These are phyloP conservation scores for Apis cerana DNA, from an alignment of 1,140 invertebrate species.

Conservation along the genomic window DNA sequence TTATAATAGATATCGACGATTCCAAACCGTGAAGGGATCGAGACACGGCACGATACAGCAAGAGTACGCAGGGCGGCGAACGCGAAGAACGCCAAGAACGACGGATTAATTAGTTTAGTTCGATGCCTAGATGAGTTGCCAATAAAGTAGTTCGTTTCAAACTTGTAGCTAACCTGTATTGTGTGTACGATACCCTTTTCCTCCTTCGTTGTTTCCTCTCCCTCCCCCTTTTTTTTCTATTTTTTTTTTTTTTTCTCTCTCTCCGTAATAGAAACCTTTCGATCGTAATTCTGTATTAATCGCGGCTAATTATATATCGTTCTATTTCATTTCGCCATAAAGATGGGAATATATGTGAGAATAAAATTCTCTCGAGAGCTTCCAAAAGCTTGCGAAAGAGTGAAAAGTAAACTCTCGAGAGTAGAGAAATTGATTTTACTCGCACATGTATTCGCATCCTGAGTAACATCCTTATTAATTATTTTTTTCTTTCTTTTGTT, in stretches of 20 bases:
- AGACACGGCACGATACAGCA: slow-evolving; percentile 14
- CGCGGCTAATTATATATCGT: background rate
- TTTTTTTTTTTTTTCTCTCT: background rate
- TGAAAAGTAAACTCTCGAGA: background rate
- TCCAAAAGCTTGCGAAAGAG: background rate
- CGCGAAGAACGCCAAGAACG: slow-evolving; percentile 53
- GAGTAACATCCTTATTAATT: background rate
- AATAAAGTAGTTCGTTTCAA: slow-evolving; percentile 81
- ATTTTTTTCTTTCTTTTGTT: slow-evolving; percentile 48
- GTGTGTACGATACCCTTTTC: slow-evolving; percentile 71
- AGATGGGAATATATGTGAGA: too few relatives aligned
- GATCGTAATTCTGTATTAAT: background rate
- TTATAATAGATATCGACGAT: background rate
- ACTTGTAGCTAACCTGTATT: slow-evolving; percentile 80
- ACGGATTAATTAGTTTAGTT: slow-evolving; percentile 75
- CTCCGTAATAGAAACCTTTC: background rate
- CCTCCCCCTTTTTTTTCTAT: too few relatives aligned
- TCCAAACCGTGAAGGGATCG: background rate
- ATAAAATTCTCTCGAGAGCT: too few relatives aligned
- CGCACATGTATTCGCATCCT: too few relatives aligned
- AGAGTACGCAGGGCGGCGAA: slow-evolving; percentile 53
- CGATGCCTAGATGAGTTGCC: slow-evolving; percentile 80
- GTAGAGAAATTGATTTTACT: too few relatives aligned
- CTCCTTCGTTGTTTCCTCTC: background rate
- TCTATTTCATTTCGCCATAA: too few relatives aligned